A percentile compares a stretch with the other conserved stretches of the same genome.
Evolutionary conservation across 2,113 vertebrate species (phyloP).

Genomic region (Cyprinodon tularosa): DNA sequence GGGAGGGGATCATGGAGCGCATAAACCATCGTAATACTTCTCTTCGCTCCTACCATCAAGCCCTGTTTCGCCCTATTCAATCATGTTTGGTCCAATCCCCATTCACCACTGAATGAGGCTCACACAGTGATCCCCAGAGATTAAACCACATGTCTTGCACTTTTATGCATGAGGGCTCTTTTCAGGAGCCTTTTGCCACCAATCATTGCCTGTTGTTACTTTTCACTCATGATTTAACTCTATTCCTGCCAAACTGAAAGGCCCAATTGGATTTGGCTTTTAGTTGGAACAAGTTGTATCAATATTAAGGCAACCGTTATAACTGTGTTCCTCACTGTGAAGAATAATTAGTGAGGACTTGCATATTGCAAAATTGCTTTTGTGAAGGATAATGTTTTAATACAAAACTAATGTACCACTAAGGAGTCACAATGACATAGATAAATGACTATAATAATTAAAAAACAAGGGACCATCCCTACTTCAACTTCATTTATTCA

Average conservation of each 20-base stretch:
- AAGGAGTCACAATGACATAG: slow-evolving; percentile 40
- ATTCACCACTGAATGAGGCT: slow-evolving; percentile 56
- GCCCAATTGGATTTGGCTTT: slow-evolving; percentile 2
- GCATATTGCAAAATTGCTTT: slow-evolving; percentile 29
- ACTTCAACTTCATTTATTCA: slow-evolving; percentile 12
- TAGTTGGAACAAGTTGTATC: not conserved
- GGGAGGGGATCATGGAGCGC: slow-evolving; percentile 15
- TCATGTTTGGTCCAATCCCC: slow-evolving; percentile 49
- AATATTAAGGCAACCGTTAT: not conserved
- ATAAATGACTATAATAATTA: slow-evolving; percentile 48
- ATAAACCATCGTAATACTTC: slow-evolving; percentile 43
- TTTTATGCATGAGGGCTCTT: slow-evolving; percentile 54
- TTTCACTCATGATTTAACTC: slow-evolving; percentile 48
- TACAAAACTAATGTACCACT: slow-evolving; percentile 32
- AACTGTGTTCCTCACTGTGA: slow-evolving; percentile 12
- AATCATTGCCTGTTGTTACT: slow-evolving; percentile 32
- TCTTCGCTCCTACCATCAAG: slow-evolving; percentile 27
- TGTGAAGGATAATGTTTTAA: slow-evolving; percentile 45
- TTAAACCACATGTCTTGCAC: slow-evolving; percentile 54
- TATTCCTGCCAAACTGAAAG: slow-evolving; percentile 21
- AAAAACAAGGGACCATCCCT: slow-evolving; percentile 18
- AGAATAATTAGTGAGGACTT: slow-evolving; percentile 20
- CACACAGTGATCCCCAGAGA: slow-evolving; percentile 47
- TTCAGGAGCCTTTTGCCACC: slow-evolving; percentile 53
- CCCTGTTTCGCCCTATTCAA: slow-evolving; percentile 58